Conservation (phyloP, 2,113 vertebrate genomes). For the Galeopterus variegatus region DNA sequence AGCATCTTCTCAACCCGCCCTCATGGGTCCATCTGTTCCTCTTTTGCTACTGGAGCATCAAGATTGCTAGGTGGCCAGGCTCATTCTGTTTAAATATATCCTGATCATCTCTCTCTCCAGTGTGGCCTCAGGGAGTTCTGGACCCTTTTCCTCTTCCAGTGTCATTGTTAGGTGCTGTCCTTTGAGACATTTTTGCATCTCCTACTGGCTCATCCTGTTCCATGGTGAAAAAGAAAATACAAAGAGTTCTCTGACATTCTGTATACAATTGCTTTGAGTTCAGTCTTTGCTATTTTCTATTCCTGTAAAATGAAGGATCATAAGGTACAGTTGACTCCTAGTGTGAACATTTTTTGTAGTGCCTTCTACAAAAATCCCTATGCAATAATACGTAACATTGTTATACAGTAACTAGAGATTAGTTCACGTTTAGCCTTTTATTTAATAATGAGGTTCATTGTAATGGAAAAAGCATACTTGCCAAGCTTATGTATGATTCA, state of each 20-base stretch:
- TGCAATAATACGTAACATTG: conserved; percentile 30
- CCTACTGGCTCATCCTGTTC: background rate
- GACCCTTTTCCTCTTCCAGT: background rate
- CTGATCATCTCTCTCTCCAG: background rate
- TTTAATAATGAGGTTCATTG: conserved; percentile 69
- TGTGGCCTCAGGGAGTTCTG: background rate
- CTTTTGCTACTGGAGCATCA: background rate
- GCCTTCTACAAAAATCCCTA: conserved; percentile 37
- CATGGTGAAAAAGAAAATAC: conserved; percentile 11
- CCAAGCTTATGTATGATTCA: conserved; percentile 63
- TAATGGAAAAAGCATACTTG: conserved; percentile 36
- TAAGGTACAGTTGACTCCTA: background rate
- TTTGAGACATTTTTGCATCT: background rate
- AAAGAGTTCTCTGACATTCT: background rate
- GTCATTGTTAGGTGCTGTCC: background rate
- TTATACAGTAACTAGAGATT: conserved; percentile 67
- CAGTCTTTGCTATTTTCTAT: background rate
- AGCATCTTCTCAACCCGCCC: background rate
- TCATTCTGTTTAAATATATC: background rate
- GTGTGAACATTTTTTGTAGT: background rate
- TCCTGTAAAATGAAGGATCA: background rate
- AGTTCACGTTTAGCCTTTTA: conserved; percentile 63
- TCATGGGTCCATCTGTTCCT: background rate
- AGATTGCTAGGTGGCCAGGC: background rate
- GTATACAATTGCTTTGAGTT: background rate